phyloP scores from a whole-genome alignment of 1,140 invertebrate species.

The Rhyzopertha dominica region DNA sequence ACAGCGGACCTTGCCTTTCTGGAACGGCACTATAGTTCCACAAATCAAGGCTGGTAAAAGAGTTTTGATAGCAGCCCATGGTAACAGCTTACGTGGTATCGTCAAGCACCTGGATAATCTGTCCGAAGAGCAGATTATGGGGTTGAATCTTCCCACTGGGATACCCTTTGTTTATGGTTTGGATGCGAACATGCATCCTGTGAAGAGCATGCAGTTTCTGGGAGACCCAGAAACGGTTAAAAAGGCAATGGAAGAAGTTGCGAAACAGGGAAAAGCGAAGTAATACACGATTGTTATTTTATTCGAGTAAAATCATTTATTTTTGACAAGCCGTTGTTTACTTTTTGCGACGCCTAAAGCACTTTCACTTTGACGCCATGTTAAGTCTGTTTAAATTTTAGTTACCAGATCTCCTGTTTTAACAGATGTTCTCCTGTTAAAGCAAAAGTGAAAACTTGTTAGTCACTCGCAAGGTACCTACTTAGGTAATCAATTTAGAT shows the following conservation, averaged over 20 bases:
- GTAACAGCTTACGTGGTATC: slow-evolving; percentile 63
- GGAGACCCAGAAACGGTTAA: slow-evolving; percentile 61
- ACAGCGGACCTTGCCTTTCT: slow-evolving; percentile 58
- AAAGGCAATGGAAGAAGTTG: slow-evolving; percentile 54
- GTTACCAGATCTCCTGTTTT: no score
- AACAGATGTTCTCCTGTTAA: no score
- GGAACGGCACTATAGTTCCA: slow-evolving; percentile 61
- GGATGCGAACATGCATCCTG: slow-evolving; percentile 53
- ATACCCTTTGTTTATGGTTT: slow-evolving; percentile 67
- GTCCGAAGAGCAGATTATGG: slow-evolving; percentile 58
- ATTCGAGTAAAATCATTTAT: slow-evolving; percentile 4
- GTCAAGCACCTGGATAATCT: slow-evolving; percentile 66
- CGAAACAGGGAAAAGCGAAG: slow-evolving; percentile 36
- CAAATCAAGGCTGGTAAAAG: slow-evolving; percentile 55
- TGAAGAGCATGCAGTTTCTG: slow-evolving; percentile 56
- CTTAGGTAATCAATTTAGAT: no score
- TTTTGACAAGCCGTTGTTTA: no score
- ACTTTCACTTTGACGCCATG: no score
- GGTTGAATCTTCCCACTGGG: slow-evolving; percentile 67
- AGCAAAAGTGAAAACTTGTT: no score
- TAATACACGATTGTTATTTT: slow-evolving; percentile 3
- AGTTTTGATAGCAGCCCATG: slow-evolving; percentile 65
- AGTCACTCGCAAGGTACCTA: no score
- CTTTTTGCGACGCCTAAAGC: no score
- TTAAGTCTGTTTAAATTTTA: no score